Evolutionary conservation across 1,140 invertebrate genomes (phyloP).

Genomic region (Calliphora vicina): DNA sequence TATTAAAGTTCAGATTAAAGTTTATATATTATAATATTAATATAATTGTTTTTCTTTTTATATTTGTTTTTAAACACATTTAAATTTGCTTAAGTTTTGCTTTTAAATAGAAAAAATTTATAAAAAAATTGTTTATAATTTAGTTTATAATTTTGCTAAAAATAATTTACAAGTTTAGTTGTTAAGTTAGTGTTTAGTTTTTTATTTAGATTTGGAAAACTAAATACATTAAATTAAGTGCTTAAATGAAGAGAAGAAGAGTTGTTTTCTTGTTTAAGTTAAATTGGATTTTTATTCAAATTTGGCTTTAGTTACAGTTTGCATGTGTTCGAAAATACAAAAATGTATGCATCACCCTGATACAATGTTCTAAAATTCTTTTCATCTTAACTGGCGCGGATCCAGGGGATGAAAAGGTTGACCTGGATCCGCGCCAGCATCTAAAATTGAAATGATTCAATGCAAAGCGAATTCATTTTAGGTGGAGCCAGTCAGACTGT

Average conservation of each 20-base stretch:
- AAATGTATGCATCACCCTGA: too few species aligned
- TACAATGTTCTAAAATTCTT: too few species aligned
- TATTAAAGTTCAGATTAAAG: slow-evolving; percentile 14
- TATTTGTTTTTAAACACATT: slow-evolving; percentile 14
- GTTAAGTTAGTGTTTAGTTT: not conserved
- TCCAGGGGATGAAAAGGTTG: too few species aligned
- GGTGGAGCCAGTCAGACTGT: too few species aligned
- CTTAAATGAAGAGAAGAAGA: not conserved
- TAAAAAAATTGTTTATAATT: slow-evolving; percentile 20
- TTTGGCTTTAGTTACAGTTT: slow-evolving; percentile 20
- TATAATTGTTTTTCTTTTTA: slow-evolving; percentile 14
- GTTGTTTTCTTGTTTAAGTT: not conserved
- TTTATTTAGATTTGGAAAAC: not conserved
- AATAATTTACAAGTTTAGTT: slow-evolving; percentile 3
- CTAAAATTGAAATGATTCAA: too few species aligned
- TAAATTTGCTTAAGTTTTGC: slow-evolving; percentile 15
- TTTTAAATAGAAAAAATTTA: slow-evolving; percentile 29
- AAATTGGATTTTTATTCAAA: not conserved
- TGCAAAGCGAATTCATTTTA: too few species aligned
- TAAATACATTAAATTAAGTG: not conserved
- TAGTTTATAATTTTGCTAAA: not conserved
- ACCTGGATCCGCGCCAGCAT: too few species aligned
- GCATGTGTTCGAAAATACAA: not conserved
- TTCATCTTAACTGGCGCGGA: too few species aligned
- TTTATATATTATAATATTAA: not conserved